Evolutionary conservation across 2,113 vertebrate genomes (phyloP).

Genomic region (Myrmecobius fasciatus): DNA sequence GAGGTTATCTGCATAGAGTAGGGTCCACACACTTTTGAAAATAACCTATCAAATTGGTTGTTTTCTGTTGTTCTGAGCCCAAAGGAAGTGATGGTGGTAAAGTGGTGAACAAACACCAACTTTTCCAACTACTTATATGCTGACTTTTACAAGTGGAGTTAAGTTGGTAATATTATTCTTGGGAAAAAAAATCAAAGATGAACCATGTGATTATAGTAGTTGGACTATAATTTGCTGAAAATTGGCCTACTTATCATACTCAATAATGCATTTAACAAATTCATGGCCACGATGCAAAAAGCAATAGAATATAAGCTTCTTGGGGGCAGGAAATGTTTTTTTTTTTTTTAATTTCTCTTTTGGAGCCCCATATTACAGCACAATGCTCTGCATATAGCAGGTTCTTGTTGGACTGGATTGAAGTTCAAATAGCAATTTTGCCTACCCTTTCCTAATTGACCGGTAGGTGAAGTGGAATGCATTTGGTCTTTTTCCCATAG

Average conservation of each 20-base stretch:
- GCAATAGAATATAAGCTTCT: background rate
- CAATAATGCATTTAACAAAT: background rate
- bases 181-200: background rate
- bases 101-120: background rate
- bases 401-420: background rate
- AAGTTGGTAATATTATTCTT: background rate
- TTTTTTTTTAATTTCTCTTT: background rate
- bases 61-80: slow-evolving; percentile 1
- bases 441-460: slow-evolving; percentile 50
- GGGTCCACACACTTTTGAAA: background rate
- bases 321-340: background rate
- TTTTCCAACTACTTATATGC: background rate
- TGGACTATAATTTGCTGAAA: background rate
- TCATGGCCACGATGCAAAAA: background rate
- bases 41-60: background rate
- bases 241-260: background rate
- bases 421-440: background rate
- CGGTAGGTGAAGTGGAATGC: slow-evolving; percentile 33
- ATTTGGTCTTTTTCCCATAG: slow-evolving; percentile 31
- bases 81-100: background rate
- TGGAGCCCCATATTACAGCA: background rate
- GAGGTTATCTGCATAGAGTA: background rate
- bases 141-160: background rate
- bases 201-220: background rate
- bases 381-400: background rate